Percentiles rank a stretch among this genome's conserved stretches.
Conservation (phyloP, 2,888 invertebrate genomes). For the Philhelius pedissequus region DNA sequence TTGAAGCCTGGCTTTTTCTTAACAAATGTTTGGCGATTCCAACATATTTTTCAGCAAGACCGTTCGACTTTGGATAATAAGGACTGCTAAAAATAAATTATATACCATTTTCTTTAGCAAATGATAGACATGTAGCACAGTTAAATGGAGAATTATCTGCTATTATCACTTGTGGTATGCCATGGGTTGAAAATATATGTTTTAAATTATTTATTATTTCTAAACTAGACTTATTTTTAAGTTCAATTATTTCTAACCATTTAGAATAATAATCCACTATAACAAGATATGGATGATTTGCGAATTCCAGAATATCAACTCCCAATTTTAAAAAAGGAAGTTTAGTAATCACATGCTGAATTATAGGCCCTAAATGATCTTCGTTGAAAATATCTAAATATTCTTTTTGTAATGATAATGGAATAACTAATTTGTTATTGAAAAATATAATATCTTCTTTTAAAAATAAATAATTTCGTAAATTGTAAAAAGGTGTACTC, state of each 20-base stretch:
- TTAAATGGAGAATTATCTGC: conserved; percentile 57
- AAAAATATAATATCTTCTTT: conserved; percentile 19
- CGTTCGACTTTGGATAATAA: no score
- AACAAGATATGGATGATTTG: no score
- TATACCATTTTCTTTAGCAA: no score
- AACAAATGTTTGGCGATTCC: conserved; percentile 65
- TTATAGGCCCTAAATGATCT: conserved; percentile 45
- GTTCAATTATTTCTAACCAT: conserved; percentile 49
- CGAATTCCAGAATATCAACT: no score
- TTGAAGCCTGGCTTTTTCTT: conserved; percentile 64
- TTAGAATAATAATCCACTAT: no score
- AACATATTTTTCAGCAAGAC: conserved; percentile 64
- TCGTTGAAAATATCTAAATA: conserved; percentile 69
- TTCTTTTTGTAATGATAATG: conserved; percentile 55
- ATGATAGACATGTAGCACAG: no score
- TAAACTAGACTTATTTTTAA: conserved; percentile 44
- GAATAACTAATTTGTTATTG: conserved; percentile 67
- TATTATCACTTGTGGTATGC: conserved; percentile 62
- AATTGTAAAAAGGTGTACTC: conserved; percentile 52
- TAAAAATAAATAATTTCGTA: conserved; percentile 60
- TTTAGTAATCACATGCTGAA: not conserved
- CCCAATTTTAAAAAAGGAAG: no score
- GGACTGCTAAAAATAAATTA: no score
- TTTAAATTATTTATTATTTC: no score
- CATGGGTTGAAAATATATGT: not conserved